These are phyloP conservation scores for Halichoerus grypus DNA, from an alignment of 2,113 vertebrate genomes.

Conservation along the genomic window DNA sequence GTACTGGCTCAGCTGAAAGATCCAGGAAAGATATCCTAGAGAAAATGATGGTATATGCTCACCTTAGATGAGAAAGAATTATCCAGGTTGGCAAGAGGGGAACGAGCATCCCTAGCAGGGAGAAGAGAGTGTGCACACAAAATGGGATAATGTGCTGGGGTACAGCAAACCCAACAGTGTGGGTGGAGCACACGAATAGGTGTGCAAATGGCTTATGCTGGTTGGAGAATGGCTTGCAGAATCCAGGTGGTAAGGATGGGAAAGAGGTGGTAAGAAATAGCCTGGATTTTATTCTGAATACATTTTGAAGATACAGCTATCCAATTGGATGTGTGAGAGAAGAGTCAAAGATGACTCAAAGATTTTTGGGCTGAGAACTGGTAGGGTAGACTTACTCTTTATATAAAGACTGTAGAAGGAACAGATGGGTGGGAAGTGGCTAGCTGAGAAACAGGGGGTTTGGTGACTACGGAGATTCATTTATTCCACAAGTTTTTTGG, in stretches of 20 bases:
- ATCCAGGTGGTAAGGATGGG: neutral
- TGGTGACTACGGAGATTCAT: neutral
- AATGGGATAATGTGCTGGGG: accelerated
- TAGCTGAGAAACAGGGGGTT: neutral
- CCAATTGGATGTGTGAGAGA: neutral
- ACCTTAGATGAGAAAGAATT: neutral
- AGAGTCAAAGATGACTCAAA: neutral
- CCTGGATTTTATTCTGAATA: neutral
- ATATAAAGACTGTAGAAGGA: neutral
- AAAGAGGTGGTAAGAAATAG: neutral
- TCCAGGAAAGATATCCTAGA: neutral
- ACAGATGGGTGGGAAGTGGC: neutral
- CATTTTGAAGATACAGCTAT: neutral
- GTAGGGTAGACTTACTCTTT: neutral
- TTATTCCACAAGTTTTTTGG: neutral
- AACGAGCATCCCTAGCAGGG: too few relatives aligned
- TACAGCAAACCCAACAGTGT: neutral
- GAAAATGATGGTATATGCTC: neutral
- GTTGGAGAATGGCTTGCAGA: neutral
- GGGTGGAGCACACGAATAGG: too few relatives aligned
- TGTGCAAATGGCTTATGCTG: neutral
- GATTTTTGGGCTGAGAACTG: neutral
- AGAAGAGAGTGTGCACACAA: neutral
- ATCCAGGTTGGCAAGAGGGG: neutral
- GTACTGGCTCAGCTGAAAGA: neutral